phyloP scores from a whole-genome alignment of 2,797 vertebrate species.

The Karalla daura region DNA sequence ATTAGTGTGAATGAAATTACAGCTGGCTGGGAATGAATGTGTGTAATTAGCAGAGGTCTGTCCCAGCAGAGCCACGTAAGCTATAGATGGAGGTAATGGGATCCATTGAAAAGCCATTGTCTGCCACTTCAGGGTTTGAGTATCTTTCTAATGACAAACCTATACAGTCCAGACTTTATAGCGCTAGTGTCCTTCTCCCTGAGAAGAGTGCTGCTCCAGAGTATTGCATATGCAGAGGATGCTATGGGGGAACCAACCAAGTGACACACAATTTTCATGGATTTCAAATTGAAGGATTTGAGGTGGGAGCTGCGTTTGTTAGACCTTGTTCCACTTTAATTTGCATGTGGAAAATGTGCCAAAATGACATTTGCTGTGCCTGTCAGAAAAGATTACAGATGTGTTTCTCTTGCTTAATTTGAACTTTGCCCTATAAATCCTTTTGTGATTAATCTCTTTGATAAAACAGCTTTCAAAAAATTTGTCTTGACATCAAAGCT shows the following conservation, averaged over 20 bases:
- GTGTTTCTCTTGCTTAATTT: slow-evolving; percentile 41
- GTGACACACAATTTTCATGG: neutral
- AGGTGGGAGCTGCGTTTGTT: slow-evolving; percentile 14
- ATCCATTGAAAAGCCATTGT: slow-evolving; percentile 80
- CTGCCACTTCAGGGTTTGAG: slow-evolving; percentile 62
- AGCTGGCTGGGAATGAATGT: slow-evolving; percentile 76
- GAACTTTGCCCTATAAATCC: slow-evolving; percentile 40
- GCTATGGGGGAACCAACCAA: slow-evolving; percentile 11
- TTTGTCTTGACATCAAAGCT: slow-evolving; percentile 13
- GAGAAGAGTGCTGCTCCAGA: neutral
- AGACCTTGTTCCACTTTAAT: neutral
- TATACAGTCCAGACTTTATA: slow-evolving; percentile 55
- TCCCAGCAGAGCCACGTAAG: slow-evolving; percentile 71
- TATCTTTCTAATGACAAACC: slow-evolving; percentile 73
- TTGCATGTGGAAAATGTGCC: slow-evolving; percentile 23
- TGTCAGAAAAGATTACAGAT: slow-evolving; percentile 44
- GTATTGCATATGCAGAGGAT: neutral
- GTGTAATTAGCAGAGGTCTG: slow-evolving; percentile 75
- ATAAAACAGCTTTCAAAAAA: slow-evolving; percentile 29
- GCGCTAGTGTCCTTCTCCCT: neutral
- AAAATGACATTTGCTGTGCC: slow-evolving; percentile 43
- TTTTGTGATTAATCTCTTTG: slow-evolving; percentile 32
- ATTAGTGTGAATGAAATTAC: slow-evolving; percentile 81
- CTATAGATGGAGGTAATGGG: slow-evolving; percentile 76
- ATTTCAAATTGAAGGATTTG: slow-evolving; percentile 14